phyloP scores from a whole-genome alignment of 2,888 invertebrate genomes.

The Strigamia crassipes region DNA sequence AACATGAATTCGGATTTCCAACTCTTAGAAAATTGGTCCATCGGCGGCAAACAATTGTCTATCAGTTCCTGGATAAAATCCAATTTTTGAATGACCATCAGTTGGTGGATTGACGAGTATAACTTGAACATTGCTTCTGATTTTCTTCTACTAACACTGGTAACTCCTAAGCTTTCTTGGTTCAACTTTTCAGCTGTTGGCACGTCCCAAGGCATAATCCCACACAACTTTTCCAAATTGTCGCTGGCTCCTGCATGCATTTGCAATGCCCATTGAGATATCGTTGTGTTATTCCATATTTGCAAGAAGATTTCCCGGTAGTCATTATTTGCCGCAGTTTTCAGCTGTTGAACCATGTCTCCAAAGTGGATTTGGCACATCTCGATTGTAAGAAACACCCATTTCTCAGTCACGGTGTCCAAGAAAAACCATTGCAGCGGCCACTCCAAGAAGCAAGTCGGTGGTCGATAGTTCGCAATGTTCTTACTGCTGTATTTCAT shows the following conservation, averaged over 20 bases:
- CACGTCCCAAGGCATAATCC: not conserved
- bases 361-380: slow-evolving; percentile 19
- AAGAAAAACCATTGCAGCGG: slow-evolving; percentile 32
- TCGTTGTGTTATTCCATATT: not conserved
- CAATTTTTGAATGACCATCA: slow-evolving; percentile 3
- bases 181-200: not conserved
- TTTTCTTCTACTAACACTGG: not conserved
- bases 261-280: slow-evolving; percentile 23
- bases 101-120: not conserved
- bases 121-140: slow-evolving; percentile 13
- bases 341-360: not conserved
- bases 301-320: not conserved
- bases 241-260: not conserved
- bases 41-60: not conserved
- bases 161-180: not conserved
- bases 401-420: slow-evolving; percentile 17
- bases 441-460: slow-evolving; percentile 16
- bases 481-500: not conserved
- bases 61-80: slow-evolving; percentile 23
- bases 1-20: slow-evolving; percentile 25
- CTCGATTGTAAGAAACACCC: slow-evolving; percentile 1
- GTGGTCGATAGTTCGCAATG: not conserved
- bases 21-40: not conserved
- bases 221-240: not conserved
- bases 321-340: not conserved